Percentiles rank a stretch among this genome's conserved stretches.
phyloP scores from a whole-genome alignment of 1,140 invertebrate species.

The Drosophila saltans region DNA sequence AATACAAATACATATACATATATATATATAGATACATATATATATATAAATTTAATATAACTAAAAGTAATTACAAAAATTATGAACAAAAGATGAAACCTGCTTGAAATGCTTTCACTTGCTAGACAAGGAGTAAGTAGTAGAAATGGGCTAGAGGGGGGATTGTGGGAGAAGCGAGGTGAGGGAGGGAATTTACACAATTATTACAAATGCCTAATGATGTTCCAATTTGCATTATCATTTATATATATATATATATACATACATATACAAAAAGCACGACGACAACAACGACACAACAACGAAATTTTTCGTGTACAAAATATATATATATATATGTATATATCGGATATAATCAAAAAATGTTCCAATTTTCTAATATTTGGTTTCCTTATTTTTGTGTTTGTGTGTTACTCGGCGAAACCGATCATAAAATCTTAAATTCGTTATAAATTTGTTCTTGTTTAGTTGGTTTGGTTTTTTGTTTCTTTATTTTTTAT shows the following conservation, averaged over 20 bases:
- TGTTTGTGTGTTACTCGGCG: slow-evolving; percentile 47
- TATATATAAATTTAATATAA: slow-evolving; percentile 61
- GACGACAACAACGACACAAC: slow-evolving; percentile 44
- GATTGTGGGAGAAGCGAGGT: background rate
- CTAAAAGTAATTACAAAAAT: slow-evolving; percentile 49
- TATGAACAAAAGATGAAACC: slow-evolving; percentile 19
- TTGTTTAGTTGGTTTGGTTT: slow-evolving; percentile 52
- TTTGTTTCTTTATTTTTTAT: slow-evolving; percentile 30
- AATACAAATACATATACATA: slow-evolving; percentile 3
- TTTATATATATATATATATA: slow-evolving; percentile 42
- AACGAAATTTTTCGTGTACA: slow-evolving; percentile 37
- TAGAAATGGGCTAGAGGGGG: slow-evolving; percentile 1
- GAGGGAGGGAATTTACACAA: slow-evolving; percentile 51
- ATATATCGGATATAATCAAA: slow-evolving; percentile 33
- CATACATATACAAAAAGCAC: slow-evolving; percentile 64
- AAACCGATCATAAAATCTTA: slow-evolving; percentile 67
- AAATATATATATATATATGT: slow-evolving; percentile 31
- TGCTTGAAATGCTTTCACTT: slow-evolving; percentile 68
- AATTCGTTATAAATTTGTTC: slow-evolving; percentile 47
- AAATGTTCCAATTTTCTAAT: slow-evolving; percentile 54
- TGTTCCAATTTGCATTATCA: slow-evolving; percentile 33
- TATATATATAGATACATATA: slow-evolving; percentile 36
- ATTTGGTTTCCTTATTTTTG: slow-evolving; percentile 37
- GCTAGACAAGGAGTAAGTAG: slow-evolving; percentile 9
- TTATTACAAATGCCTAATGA: slow-evolving; percentile 56